These are phyloP conservation scores for Heloderma charlesbogerti DNA, from an alignment of 2,113 vertebrate genomes.

Conservation along the genomic window DNA sequence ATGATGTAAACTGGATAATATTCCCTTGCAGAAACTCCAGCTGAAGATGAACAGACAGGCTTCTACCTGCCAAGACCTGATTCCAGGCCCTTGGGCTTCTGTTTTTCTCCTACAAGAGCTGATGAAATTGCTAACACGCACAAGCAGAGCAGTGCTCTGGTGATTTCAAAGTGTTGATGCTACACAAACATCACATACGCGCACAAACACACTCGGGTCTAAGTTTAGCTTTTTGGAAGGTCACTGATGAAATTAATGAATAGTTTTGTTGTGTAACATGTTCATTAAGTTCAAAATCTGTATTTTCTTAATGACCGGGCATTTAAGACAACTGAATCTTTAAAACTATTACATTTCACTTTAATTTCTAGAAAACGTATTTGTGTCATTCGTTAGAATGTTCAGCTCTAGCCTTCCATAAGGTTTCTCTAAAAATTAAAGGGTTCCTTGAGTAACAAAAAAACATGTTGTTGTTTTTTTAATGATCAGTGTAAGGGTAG, in stretches of 20 bases:
- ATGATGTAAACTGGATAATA: constrained; percentile 32
- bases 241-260: constrained; percentile 26
- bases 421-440: constrained; percentile 59
- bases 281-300: constrained; percentile 31
- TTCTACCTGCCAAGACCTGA: constrained; percentile 65
- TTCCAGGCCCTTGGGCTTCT: constrained; percentile 40
- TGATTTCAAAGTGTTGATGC: constrained; percentile 52
- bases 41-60: constrained; percentile 38
- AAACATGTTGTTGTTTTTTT: neutral
- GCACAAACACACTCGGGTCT: constrained; percentile 37
- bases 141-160: constrained; percentile 13
- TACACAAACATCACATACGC: neutral
- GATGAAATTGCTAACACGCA: constrained; percentile 34
- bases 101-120: constrained; percentile 37
- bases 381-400: constrained; percentile 29
- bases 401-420: constrained; percentile 61
- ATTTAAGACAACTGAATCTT: constrained; percentile 18
- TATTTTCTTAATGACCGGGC: constrained; percentile 23
- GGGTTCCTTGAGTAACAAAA: constrained; percentile 40
- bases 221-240: constrained; percentile 31
- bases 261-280: constrained; percentile 11
- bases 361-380: constrained; percentile 22
- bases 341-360: constrained; percentile 28
- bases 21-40: constrained; percentile 43
- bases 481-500: constrained; percentile 53